A percentile compares a stretch with the other conserved stretches of the same genome.
Evolutionary conservation across 1,140 invertebrate species (phyloP).

Genomic region (Cheumatopsyche charites): DNA sequence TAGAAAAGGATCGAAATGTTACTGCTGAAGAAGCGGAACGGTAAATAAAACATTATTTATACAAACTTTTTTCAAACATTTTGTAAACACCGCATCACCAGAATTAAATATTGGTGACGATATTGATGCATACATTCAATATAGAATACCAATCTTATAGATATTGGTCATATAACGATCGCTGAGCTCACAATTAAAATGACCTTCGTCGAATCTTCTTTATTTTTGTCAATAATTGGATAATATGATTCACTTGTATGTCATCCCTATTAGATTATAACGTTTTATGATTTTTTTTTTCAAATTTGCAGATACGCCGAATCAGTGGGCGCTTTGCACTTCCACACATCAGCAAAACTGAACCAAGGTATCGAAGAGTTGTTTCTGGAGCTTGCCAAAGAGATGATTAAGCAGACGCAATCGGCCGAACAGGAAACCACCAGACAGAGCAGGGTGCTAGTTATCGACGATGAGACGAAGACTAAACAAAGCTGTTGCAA

Average conservation of each 20-base stretch:
- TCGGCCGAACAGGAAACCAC: slow-evolving; percentile 18
- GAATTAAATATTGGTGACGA: too few relatives aligned
- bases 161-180: too few relatives aligned
- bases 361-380: slow-evolving; percentile 93
- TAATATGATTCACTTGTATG: too few relatives aligned
- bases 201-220: too few relatives aligned
- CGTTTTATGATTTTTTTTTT: slow-evolving; percentile 33
- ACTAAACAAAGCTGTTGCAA: slow-evolving; percentile 52
- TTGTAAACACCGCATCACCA: too few relatives aligned
- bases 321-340: slow-evolving; percentile 93
- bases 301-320: slow-evolving; percentile 79
- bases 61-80: too few relatives aligned
- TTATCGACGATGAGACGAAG: slow-evolving; percentile 56
- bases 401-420: slow-evolving; percentile 54
- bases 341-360: slow-evolving; percentile 93
- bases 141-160: too few relatives aligned
- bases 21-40: slow-evolving; percentile 82
- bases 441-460: slow-evolving; percentile 51
- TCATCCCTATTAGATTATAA: not conserved
- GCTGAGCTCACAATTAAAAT: too few relatives aligned
- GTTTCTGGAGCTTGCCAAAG: slow-evolving; percentile 83
- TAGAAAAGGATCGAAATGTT: slow-evolving; percentile 90
- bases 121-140: too few relatives aligned
- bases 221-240: too few relatives aligned
- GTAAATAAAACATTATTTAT: slow-evolving; percentile 58